A percentile compares a stretch with the other conserved stretches of the same genome.
phyloP scores from a whole-genome alignment of 2,797 vertebrate genomes.

The Psittacula echo region DNA sequence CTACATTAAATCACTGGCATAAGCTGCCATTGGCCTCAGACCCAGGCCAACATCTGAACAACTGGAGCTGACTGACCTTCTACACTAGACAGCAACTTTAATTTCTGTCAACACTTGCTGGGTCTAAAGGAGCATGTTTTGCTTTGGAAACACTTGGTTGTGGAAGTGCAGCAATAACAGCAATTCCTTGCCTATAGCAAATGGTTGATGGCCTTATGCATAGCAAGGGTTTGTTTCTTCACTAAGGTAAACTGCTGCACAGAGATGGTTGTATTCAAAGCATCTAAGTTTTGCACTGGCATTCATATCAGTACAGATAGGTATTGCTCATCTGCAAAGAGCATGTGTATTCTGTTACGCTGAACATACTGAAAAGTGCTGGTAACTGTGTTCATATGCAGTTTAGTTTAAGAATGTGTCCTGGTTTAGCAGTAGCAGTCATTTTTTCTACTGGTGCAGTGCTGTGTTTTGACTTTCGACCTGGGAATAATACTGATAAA shows the following conservation, averaged over 20 bases:
- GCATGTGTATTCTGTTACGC: rapidly evolving
- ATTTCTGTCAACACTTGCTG: neutral
- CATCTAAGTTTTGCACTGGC: neutral
- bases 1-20: neutral
- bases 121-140: neutral
- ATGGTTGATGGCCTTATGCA: neutral
- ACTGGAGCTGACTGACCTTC: neutral
- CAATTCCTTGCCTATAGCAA: neutral
- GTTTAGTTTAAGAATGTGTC: neutral
- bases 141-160: neutral
- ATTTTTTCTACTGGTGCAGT: too few relatives aligned
- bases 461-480: too few relatives aligned
- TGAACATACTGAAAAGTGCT: neutral
- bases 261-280: neutral
- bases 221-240: neutral
- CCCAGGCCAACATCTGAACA: neutral
- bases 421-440: too few relatives aligned
- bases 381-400: neutral
- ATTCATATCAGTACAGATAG: neutral
- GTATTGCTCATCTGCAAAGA: neutral
- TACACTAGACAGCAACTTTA: rapidly evolving
- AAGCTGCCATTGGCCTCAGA: neutral
- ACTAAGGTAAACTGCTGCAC: neutral
- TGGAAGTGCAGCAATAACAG: neutral
- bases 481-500: too few relatives aligned